Base-by-base conservation (phyloP, 2,113 vertebrate genomes). In the Microtus montanus region DNA sequence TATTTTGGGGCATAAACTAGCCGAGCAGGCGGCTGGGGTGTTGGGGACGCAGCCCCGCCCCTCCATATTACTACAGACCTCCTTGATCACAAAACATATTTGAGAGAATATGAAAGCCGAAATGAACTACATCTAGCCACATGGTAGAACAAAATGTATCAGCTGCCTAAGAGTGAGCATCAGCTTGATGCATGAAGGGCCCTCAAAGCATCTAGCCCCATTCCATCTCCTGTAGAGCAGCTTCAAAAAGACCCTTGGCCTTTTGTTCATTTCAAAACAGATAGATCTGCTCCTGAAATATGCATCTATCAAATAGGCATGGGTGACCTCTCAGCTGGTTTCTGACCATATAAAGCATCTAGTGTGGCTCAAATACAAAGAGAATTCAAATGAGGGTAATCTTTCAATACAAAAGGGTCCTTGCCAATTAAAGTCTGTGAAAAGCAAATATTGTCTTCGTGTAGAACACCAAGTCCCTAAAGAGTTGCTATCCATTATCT, bases 361-460 rank as follows among this genome's bases (percentile, higher is more conserved):
- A 77, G 49, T 84, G 44, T 35, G 35, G 75, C 44, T 54, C 58
- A 88, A 94, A 96, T 78, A 95, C 38, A 88, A 90, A 94, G 38
- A 73, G 24, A 82, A 93, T 92, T 95, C 86, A 96, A 96, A 97
- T 93, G 82, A 95, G 96, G 28, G 66, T 87, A 85, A 92, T 77
- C 73, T 95, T 95, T 95, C 89, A 91, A 33, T 93, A 28, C 26
- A 70, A 30, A 97, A 95, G 89, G 70, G 89, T 95, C 89, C 78
- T 79, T 92, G 52, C 71, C 92, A 93, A 96, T 96, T 96, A 97
- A 95, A 97, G 95, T 90, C 91, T 96, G n/a, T 75, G 66, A 94
- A 94, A 90, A 71, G 61, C 86, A 73, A 10, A 83, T 17, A 54
- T 92, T 93, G n/a, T 86, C 41, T 38, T 64, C 35, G 20, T 61